Evolutionary conservation across 2,888 invertebrate species (phyloP).

Genomic region (Drosophila atripex): DNA sequence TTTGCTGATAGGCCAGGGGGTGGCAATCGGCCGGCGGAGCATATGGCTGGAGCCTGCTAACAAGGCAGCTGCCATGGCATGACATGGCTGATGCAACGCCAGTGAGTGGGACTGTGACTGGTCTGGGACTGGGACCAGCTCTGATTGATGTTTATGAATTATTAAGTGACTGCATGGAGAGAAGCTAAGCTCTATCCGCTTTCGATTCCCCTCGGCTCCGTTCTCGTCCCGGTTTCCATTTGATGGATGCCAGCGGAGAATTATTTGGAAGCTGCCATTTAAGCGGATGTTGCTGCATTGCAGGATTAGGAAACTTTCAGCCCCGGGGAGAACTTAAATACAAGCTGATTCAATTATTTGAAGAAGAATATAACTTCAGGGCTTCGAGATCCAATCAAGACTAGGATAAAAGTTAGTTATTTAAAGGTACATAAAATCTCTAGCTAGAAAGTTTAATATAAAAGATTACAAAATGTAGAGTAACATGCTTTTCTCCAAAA

Average conservation of each 20-base stretch:
- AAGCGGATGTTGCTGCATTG: conserved; percentile 9
- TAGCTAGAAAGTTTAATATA: not conserved
- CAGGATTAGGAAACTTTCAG: conserved; percentile 6
- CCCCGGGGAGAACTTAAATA: conserved; percentile 1
- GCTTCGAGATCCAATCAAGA: not conserved
- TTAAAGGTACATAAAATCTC: not conserved
- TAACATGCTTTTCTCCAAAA: too few species aligned
- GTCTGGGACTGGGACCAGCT: conserved; percentile 22
- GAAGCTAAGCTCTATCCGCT: conserved; percentile 29
- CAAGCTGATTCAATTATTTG: conserved; percentile 11
- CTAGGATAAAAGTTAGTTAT: not conserved
- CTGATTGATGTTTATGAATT: conserved; percentile 79
- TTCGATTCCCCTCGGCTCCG: not conserved
- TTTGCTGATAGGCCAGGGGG: not conserved
- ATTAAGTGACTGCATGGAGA: conserved; percentile 54
- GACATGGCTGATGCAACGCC: conserved; percentile 50
- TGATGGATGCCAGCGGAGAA: conserved; percentile 22
- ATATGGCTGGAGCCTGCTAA: conserved; percentile 37
- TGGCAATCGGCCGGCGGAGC: conserved; percentile 12
- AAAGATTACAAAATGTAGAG: not conserved
- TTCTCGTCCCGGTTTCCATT: not conserved
- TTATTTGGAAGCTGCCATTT: conserved; percentile 8
- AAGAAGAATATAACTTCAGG: not conserved
- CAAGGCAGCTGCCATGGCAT: conserved; percentile 36
- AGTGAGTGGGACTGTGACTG: conserved; percentile 12